phyloP scores from a whole-genome alignment of 2,888 invertebrate genomes.

The Caenorhabditis macrosperma region DNA sequence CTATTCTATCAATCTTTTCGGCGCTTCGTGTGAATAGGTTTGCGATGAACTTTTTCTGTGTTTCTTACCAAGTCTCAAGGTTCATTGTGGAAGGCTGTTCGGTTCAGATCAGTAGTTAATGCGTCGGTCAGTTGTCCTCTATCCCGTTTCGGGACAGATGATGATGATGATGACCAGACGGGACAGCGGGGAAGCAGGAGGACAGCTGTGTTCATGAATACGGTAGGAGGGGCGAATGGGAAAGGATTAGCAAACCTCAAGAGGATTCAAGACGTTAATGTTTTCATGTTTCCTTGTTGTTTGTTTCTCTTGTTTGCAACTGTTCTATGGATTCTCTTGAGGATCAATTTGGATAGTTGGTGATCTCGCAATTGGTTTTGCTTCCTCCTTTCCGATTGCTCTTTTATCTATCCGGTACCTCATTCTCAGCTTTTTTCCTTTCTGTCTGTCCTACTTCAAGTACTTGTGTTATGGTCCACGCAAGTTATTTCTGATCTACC shows the following conservation, averaged over 20 bases:
- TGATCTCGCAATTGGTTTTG: too few species aligned
- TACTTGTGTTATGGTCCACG: not conserved
- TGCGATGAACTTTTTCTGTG: not conserved
- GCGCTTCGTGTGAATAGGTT: not conserved
- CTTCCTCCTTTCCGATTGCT: too few species aligned
- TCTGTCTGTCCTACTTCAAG: too few species aligned
- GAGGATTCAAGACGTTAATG: slow-evolving; percentile 53
- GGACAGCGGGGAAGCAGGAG: slow-evolving; percentile 1
- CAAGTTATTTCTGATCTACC: not conserved
- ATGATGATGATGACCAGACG: too few species aligned
- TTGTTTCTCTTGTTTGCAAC: slow-evolving; percentile 6
- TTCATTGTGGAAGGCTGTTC: not conserved
- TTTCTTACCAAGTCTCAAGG: slow-evolving; percentile 10
- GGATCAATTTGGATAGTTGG: too few species aligned
- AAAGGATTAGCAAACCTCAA: slow-evolving; percentile 49
- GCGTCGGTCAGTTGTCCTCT: not conserved
- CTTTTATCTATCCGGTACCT: too few species aligned
- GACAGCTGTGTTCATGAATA: slow-evolving; percentile 56
- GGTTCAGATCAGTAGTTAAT: slow-evolving; percentile 26
- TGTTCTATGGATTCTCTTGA: slow-evolving; percentile 1
- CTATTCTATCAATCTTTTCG: slow-evolving; percentile 35
- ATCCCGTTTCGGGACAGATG: slow-evolving; percentile 13
- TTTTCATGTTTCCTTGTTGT: slow-evolving; percentile 21
- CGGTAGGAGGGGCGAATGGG: slow-evolving; percentile 22
- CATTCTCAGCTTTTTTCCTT: too few species aligned